Conservation (phyloP, 2,797 vertebrate species). For the Channallabes apus region DNA sequence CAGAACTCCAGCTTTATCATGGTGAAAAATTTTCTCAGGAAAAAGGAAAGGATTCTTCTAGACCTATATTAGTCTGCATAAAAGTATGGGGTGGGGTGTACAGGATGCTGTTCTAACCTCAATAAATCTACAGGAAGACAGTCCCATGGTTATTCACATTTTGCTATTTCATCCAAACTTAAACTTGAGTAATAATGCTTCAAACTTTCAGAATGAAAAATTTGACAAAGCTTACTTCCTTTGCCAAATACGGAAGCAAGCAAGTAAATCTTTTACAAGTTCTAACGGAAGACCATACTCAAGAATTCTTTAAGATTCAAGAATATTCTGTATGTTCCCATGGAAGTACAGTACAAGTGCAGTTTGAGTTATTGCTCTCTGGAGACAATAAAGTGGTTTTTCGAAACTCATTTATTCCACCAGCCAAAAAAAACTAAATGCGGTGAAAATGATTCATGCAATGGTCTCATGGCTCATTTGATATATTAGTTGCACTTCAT, state of each 20-base stretch:
- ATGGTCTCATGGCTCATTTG: neutral
- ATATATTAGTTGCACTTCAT: constrained; percentile 13
- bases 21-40: neutral
- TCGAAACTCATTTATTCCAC: constrained; percentile 9
- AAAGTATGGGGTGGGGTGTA: neutral
- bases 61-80: neutral
- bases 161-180: neutral
- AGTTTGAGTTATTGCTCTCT: constrained; percentile 10
- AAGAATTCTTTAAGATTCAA: neutral
- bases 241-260: too few relatives aligned
- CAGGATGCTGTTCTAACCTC: neutral
- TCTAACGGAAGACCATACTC: neutral
- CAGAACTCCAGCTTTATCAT: neutral
- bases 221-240: neutral
- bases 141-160: neutral
- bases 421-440: neutral
- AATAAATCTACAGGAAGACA: neutral
- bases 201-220: neutral
- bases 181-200: neutral
- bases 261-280: neutral
- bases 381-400: constrained; percentile 6
- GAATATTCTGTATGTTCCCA: neutral
- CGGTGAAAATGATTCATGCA: neutral
- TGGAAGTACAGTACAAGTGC: neutral
- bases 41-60: neutral